Base-by-base conservation (phyloP, 1,140 invertebrate species). In the Drosophila ironensis region DNA sequence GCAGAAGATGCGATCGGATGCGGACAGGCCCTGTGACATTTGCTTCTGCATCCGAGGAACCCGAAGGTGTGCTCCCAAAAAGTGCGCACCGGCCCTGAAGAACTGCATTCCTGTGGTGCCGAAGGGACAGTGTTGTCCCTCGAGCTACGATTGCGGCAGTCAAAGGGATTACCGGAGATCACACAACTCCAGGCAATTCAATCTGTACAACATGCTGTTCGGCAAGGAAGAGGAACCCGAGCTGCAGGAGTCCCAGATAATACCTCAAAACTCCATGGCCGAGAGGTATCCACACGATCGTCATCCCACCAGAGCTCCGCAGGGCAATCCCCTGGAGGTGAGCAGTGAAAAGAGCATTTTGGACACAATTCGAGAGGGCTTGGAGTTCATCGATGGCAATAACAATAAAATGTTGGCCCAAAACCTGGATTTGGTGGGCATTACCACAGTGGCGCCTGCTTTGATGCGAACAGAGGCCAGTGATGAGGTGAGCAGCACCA, bases 41-140 rank as follows among this genome's bases (percentile, higher is more conserved):
- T 97, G 96, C 90, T 97, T 96, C 90, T 97, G 96, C 89, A 92
- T 96, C 48, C 92, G 93, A 51, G 95, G 94, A 1, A 90, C 92
- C 0, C 91, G 96, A 12, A 92, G 93, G 6, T 97, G 96, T 88
- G 94, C 95, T 41, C 93, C 94, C 1, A 91, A 95, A 33, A 93
- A 94, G 7, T 96, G 95, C 71, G 93, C 94, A 3, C 94, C 94
- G 8, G 92, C 94, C 0, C 91, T 96, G 46, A 92, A 93, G 63
- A 95, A 94, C 28, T 97, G 96, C 87, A 92, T 90, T 46, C 95
- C 96, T 1, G 93, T 97, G 20, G 92, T 95, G 19, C 93, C 93
- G 28, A 91, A 92, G 47, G 95, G 95, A 16, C 93, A 96, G 80
- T 97, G 96, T 88, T 97, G 96, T 88, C 95, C 96, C 14, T 94